Base-by-base conservation (phyloP, 2,113 vertebrate species). In the Chascanopsetta lugubris region DNA sequence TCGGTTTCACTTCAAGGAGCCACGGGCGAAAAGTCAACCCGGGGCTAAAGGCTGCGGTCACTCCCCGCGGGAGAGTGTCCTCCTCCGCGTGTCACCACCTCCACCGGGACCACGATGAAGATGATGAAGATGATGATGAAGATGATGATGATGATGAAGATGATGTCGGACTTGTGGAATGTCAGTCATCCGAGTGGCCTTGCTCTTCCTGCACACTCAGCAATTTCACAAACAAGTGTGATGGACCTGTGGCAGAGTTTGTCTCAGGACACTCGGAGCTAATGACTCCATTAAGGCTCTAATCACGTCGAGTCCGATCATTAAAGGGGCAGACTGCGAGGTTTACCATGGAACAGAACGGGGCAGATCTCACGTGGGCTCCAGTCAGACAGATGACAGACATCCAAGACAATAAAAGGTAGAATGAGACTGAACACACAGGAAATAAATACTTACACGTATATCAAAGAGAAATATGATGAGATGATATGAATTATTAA, bases 1-100 rank as follows among this genome's bases (percentile, higher is more conserved):
- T 91, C 90, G 72, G 74, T 91, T 92, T 90, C 86, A 84, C 73
- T 87, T 86, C 84, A 78, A 17, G 70, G 83, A 85, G 86, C 69
- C 76, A 38, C 34, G 86, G 79, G 87, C 79, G 61, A 77, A 72
- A 81, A 86, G 87, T 91, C 88, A 86, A 69, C 58, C 53, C 60
- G 5, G 78, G 61, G 26, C 58, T 80, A n/a, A n/a, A n/a, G 72
- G 46, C 74, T 82, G 82, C 73, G 70, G 77, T 86, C 86, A 73
- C 72, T 79, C 76, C 72, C 76, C 72, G 13, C 61, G 85, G 76
- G 77, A 73, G 61, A 89, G 83, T 76, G 51, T 63, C 55, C 56
- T 77, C 82, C 60, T 88, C 86, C 77, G 69, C 29, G 8, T 30
- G 8, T 30, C 29, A 87, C 86, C 73, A 80, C 57, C 79, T 32